Base-by-base conservation (phyloP, 2,888 invertebrate species). In the Odontocolon sp. region DNA sequence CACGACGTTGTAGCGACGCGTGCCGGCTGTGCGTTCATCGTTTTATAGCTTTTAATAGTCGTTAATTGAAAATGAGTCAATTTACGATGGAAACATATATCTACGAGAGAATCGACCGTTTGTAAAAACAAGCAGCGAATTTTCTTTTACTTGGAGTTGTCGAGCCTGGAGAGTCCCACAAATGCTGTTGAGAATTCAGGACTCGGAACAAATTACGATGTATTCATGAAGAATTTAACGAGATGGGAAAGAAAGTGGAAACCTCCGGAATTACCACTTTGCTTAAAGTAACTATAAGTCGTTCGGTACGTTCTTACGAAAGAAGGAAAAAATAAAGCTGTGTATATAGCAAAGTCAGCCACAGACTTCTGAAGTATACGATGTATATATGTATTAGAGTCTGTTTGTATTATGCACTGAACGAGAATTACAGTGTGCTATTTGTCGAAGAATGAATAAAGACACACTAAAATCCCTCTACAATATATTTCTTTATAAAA, bases 11-110 rank as follows among this genome's bases (percentile, higher is more conserved):
- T 14, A 70, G 77, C 73, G 81, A 78, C 81, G 83, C 83, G 83
- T 83, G 83, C 83, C 81, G 81, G 81, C 82, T 81, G 83, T 83
- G 80, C 82, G 80, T 80, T 81, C 79, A 76, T 64, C 67, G 68
- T 77, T 77, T 71, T 77, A 77, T 82, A 79, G 79, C 80, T 79
- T n/a, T n/a, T 81, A 82, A 83, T 83, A 82, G 80, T 80, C 79
- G 77, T 82, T 83, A 83, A 83, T 83, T 83, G 83, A 83, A 83
- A 82, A 79, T 79, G 79, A 80, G 81, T 81, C 83, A 77, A 77
- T 77, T 77, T 77, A 72, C 63, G 63, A 72, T 63, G 50, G 42
- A n/a, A 23, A 36, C 23, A 64, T 64, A 64, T n/a, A 33, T 47
- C 57, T 11, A n/a, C 33, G 61, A 11, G 54, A 26, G 61, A 61